A percentile compares a stretch with the other conserved stretches of the same genome.
phyloP scores from a whole-genome alignment of 1,140 invertebrate genomes.

The Brachionus calyciflorus region DNA sequence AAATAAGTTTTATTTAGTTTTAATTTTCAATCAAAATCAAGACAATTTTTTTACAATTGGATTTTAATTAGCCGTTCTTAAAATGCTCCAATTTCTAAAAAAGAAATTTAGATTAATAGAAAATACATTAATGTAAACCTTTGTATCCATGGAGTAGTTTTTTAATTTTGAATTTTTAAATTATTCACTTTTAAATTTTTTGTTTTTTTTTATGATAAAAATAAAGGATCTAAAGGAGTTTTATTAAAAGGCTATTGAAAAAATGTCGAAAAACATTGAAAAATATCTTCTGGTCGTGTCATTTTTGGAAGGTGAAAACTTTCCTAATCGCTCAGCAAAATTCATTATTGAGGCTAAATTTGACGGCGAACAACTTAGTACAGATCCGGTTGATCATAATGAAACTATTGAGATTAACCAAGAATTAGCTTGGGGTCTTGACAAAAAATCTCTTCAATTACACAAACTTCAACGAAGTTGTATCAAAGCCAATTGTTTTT shows the following conservation, averaged over 20 bases:
- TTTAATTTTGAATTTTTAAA: slow-evolving; percentile 13
- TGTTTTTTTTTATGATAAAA: neutral
- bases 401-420: slow-evolving; percentile 61
- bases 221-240: no score
- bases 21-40: no score
- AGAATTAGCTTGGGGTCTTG: slow-evolving; percentile 63
- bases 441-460: slow-evolving; percentile 61
- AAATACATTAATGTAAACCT: slow-evolving; percentile 31
- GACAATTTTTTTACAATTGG: slow-evolving; percentile 17
- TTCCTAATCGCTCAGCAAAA: slow-evolving; percentile 7
- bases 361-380: slow-evolving; percentile 62
- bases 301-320: slow-evolving; percentile 33
- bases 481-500: slow-evolving; percentile 63
- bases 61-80: neutral
- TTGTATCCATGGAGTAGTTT: slow-evolving; percentile 30
- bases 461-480: slow-evolving; percentile 57
- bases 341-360: slow-evolving; percentile 62
- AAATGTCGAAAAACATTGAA: neutral
- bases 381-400: slow-evolving; percentile 61
- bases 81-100: neutral
- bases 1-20: no score
- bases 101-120: no score
- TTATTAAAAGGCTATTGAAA: neutral
- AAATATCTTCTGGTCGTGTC: slow-evolving; percentile 35
- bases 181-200: neutral